These are phyloP conservation scores for Pandion haliaetus DNA, from an alignment of 2,113 vertebrate species.

Conservation along the genomic window DNA sequence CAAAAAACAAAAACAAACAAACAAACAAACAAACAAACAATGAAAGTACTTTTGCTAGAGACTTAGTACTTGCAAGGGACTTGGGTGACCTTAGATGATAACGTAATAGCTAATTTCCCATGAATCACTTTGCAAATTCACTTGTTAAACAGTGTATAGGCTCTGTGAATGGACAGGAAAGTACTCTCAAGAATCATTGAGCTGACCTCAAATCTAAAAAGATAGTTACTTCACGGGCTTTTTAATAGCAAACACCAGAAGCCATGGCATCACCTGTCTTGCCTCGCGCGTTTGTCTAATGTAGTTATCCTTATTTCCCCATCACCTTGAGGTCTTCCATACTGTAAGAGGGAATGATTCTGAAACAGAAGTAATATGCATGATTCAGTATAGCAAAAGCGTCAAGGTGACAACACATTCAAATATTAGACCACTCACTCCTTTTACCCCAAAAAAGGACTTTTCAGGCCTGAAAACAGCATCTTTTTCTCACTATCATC, in stretches of 20 bases:
- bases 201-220: neutral
- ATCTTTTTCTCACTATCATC: neutral
- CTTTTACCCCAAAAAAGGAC: neutral
- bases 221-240: neutral
- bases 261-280: constrained; percentile 86
- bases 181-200: neutral
- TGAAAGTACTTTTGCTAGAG: neutral
- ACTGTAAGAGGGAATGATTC: constrained; percentile 90
- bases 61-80: neutral
- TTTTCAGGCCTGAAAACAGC: neutral
- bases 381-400: neutral
- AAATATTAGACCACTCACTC: neutral
- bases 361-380: constrained; percentile 57
- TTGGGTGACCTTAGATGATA: neutral
- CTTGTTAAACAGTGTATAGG: neutral
- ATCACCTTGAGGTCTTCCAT: constrained; percentile 93
- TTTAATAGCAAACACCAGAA: neutral
- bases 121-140: neutral
- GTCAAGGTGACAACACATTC: neutral
- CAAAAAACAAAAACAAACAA: neutral
- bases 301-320: constrained; percentile 92
- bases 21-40: neutral
- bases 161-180: neutral
- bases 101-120: neutral
- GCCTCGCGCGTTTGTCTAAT: constrained; percentile 92